Percentiles rank a stretch among this genome's conserved stretches.
These are phyloP conservation scores for Zosterops hypoxanthus DNA, from an alignment of 2,113 vertebrate genomes.

Conservation along the genomic window DNA sequence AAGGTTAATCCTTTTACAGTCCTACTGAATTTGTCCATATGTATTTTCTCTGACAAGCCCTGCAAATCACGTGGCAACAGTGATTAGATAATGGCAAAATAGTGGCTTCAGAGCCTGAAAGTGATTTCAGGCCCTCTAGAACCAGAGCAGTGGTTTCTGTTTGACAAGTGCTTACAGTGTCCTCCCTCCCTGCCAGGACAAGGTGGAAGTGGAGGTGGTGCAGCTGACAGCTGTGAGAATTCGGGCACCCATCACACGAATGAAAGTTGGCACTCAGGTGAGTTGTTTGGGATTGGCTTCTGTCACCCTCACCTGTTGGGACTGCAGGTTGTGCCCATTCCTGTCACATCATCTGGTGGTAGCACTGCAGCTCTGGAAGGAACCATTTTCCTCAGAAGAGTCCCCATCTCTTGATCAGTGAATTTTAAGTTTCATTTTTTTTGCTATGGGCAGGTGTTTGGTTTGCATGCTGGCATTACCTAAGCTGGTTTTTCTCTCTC, in stretches of 20 bases:
- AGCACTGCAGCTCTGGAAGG: background rate
- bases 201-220: slow-evolving; percentile 90
- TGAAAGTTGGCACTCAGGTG: slow-evolving; percentile 89
- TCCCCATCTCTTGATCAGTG: background rate
- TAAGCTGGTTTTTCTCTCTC: background rate
- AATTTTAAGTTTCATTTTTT: background rate
- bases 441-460: background rate
- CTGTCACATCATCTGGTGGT: background rate
- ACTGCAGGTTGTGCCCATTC: background rate
- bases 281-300: background rate
- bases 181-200: slow-evolving; percentile 75
- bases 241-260: slow-evolving; percentile 87
- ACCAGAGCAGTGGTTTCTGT: background rate
- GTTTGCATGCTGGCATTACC: background rate
- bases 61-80: background rate
- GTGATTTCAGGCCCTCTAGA: background rate
- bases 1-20: background rate
- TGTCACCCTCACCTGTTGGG: background rate
- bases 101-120: background rate
- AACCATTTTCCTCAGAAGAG: background rate
- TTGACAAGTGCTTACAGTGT: background rate
- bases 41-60: background rate
- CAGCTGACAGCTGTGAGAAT: slow-evolving; percentile 87
- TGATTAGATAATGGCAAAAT: background rate
- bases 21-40: background rate